phyloP scores from a whole-genome alignment of 2,113 vertebrate genomes.

The Chionomys nivalis region DNA sequence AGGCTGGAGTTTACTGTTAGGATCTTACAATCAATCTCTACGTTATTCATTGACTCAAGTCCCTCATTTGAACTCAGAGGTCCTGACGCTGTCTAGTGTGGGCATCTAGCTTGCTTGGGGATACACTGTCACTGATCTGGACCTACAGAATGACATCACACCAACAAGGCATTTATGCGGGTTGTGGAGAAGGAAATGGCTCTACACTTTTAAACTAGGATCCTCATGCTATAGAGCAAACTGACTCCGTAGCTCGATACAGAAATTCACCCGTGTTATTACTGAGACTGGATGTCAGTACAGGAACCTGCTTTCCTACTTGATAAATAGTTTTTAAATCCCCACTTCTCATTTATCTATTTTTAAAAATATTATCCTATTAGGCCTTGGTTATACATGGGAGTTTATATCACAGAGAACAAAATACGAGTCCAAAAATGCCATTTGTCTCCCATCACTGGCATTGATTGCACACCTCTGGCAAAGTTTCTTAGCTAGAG shows the following conservation, averaged over 20 bases:
- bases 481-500: slow-evolving; percentile 36
- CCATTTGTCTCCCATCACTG: slow-evolving; percentile 31
- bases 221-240: background rate
- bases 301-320: background rate
- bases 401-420: background rate
- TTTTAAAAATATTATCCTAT: background rate
- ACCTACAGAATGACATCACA: background rate
- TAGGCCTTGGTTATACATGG: background rate
- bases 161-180: background rate
- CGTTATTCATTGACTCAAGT: background rate
- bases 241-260: background rate
- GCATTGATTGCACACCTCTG: background rate
- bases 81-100: background rate
- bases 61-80: background rate
- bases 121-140: background rate
- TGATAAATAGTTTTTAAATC: background rate
- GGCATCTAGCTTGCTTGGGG: background rate
- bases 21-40: background rate
- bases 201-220: background rate
- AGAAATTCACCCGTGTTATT: background rate
- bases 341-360: background rate
- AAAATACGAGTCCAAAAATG: slow-evolving; percentile 18
- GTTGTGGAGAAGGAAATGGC: too few relatives aligned
- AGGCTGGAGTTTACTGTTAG: too few relatives aligned
- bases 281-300: background rate